Conservation (phyloP, 2,797 vertebrate genomes). For the Mormyrus proboscirostris region DNA sequence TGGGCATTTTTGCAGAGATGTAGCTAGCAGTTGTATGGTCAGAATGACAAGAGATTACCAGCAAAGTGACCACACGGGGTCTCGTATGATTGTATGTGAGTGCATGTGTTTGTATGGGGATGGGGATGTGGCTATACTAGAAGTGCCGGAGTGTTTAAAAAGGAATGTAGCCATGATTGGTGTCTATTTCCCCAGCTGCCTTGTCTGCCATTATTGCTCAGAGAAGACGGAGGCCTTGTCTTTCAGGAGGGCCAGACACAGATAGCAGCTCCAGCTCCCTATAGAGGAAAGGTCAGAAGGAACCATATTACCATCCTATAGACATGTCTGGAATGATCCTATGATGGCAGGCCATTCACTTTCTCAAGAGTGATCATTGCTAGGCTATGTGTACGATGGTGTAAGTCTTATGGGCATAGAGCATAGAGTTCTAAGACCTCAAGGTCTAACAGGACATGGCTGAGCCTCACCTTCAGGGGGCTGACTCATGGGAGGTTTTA, state of each 20-base stretch:
- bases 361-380: neutral
- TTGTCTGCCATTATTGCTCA: slow-evolving; percentile 49
- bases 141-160: neutral
- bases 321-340: neutral
- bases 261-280: slow-evolving; percentile 98
- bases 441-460: neutral
- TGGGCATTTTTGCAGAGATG: neutral
- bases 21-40: neutral
- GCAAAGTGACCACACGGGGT: neutral
- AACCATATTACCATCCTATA: slow-evolving; percentile 16
- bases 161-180: neutral
- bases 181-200: neutral
- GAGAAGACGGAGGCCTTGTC: slow-evolving; percentile 84
- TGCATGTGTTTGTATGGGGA: neutral
- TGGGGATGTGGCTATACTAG: neutral
- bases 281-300: slow-evolving; percentile 14
- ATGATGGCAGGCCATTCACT: neutral
- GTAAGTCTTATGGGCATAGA: no score
- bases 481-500: slow-evolving; percentile 91
- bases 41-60: neutral
- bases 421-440: neutral
- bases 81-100: slow-evolving; percentile 24
- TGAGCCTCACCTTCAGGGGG: slow-evolving; percentile 82
- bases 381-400: neutral
- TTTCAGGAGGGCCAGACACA: slow-evolving; percentile 90